Evolutionary conservation across 2,113 vertebrate species (phyloP).

Genomic region (Eidolon helvum): DNA sequence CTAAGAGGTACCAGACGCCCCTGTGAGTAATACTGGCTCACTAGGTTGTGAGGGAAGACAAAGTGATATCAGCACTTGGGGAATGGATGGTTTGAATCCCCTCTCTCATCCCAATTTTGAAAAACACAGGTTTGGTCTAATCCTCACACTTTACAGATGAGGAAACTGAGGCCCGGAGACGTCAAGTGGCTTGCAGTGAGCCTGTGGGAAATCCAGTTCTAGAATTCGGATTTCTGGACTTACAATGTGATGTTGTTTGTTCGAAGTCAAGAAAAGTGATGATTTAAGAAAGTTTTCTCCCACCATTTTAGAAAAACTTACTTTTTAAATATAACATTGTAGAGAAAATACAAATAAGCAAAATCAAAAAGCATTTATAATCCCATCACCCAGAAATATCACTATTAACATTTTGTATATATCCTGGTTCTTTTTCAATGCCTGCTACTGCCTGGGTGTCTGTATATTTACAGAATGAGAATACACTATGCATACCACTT

Average conservation of each 20-base stretch:
- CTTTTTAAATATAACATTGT: background rate
- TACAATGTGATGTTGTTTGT: background rate
- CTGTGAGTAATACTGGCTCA: background rate
- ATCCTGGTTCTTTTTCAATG: background rate
- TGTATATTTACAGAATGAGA: conserved; percentile 11
- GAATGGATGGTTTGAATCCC: conserved; percentile 1
- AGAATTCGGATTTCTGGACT: background rate
- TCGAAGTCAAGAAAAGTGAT: background rate
- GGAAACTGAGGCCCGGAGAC: background rate
- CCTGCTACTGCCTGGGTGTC: background rate
- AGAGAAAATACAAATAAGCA: conserved; percentile 9
- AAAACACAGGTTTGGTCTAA: background rate
- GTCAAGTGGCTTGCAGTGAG: background rate
- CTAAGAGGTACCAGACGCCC: background rate
- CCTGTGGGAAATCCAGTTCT: background rate
- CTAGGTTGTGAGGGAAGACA: background rate
- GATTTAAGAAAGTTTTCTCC: background rate
- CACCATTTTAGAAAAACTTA: background rate
- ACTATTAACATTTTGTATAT: background rate
- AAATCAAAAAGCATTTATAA: background rate
- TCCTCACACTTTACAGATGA: background rate
- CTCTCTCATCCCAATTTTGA: background rate
- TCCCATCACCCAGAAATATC: background rate
- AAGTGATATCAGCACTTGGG: background rate
- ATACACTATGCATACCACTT: background rate